Conservation (phyloP, 2,113 vertebrate species). For the Pangasianodon hypophthalmus region DNA sequence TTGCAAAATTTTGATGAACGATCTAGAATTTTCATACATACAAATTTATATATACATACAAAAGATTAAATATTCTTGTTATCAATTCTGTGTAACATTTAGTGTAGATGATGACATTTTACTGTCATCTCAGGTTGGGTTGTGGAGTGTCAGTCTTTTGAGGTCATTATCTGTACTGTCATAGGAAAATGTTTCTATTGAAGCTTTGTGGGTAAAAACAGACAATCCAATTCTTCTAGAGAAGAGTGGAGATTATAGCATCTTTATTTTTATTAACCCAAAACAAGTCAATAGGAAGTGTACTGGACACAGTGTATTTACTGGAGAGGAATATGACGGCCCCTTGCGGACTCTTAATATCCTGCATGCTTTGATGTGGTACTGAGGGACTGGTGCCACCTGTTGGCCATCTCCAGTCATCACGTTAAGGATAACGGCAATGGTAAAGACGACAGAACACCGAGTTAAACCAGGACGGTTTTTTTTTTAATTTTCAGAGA, state of each 20-base stretch:
- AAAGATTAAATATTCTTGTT: too few species aligned
- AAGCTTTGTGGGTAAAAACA: background rate
- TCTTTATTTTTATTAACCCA: background rate
- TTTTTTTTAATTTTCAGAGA: conserved; percentile 21
- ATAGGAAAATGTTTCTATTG: background rate
- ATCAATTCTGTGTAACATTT: background rate
- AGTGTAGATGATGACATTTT: background rate
- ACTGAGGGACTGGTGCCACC: background rate
- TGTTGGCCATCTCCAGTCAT: conserved; percentile 3
- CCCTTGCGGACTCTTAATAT: too few species aligned
- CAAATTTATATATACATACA: too few species aligned
- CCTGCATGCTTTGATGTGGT: background rate
- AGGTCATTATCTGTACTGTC: background rate
- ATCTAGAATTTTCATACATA: background rate
- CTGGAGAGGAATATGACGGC: background rate
- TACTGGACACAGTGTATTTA: background rate
- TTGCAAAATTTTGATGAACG: background rate
- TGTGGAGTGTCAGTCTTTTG: background rate
- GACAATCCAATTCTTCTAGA: background rate
- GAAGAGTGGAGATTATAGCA: background rate
- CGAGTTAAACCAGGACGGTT: conserved; percentile 26
- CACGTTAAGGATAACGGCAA: background rate
- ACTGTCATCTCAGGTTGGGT: too few species aligned
- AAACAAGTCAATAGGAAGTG: background rate
- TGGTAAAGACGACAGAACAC: background rate